phyloP scores from a whole-genome alignment of 2,113 vertebrate genomes.

The Myotis lucifugus region DNA sequence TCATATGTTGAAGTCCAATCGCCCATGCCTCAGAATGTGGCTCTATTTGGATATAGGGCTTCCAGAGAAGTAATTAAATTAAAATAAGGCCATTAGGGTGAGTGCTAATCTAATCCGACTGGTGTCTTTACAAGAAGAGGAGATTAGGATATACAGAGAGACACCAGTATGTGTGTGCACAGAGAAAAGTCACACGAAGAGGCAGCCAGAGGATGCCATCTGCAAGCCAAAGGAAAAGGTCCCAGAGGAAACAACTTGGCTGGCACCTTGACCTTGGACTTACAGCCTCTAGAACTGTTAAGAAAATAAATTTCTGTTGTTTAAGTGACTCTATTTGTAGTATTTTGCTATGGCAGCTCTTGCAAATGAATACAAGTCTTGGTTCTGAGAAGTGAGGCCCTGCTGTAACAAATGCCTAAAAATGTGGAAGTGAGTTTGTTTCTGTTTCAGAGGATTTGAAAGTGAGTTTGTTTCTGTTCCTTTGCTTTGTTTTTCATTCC shows the following conservation, averaged over 20 bases:
- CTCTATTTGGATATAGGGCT: neutral
- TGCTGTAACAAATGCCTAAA: neutral
- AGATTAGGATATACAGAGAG: neutral
- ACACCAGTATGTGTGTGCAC: fast-evolving
- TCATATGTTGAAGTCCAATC: neutral
- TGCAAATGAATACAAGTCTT: neutral
- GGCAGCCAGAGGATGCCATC: neutral
- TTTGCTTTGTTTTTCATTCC: neutral
- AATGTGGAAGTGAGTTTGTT: neutral
- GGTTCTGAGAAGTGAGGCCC: neutral
- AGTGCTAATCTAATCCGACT: neutral
- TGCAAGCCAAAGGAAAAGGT: neutral
- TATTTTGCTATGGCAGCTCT: neutral
- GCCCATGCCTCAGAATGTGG: neutral
- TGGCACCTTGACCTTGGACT: neutral
- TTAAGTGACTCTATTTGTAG: neutral
- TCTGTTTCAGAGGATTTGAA: neutral
- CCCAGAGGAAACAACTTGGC: neutral
- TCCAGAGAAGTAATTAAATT: neutral
- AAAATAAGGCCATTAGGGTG: neutral
- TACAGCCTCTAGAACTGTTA: neutral
- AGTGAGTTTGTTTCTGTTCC: neutral
- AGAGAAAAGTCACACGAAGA: neutral
- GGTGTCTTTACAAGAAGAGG: neutral
- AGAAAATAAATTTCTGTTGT: neutral